phyloP scores from a whole-genome alignment of 2,888 invertebrate genomes.

The Chalcis sispes region DNA sequence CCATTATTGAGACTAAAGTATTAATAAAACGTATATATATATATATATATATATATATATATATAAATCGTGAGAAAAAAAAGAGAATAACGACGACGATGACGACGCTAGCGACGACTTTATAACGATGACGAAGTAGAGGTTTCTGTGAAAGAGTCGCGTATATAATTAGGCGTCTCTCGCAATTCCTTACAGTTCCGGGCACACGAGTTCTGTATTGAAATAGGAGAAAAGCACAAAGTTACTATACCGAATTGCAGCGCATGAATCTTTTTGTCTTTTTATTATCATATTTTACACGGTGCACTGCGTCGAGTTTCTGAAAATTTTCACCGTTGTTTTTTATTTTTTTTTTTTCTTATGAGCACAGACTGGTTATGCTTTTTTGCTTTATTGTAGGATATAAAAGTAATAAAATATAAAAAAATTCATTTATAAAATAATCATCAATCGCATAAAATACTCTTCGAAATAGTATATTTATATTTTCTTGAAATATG shows the following conservation, averaged over 20 bases:
- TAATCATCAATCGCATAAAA: too few relatives aligned
- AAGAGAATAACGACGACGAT: background rate
- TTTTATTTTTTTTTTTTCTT: too few relatives aligned
- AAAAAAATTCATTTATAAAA: too few relatives aligned
- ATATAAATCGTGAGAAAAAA: too few relatives aligned
- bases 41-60: too few relatives aligned
- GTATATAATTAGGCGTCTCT: conserved; percentile 45
- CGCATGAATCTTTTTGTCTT: conserved; percentile 2
- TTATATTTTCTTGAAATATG: too few relatives aligned
- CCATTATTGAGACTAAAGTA: too few relatives aligned
- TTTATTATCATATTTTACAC: conserved; percentile 16
- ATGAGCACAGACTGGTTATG: too few relatives aligned
- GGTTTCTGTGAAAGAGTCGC: conserved; percentile 43
- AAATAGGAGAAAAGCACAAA: background rate
- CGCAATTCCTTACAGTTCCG: background rate
- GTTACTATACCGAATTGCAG: conserved; percentile 42
- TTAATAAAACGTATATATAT: too few relatives aligned
- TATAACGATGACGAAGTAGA: conserved; percentile 42
- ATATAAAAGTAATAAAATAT: too few relatives aligned
- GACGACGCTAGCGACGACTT: conserved; percentile 32
- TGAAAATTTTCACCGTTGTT: conserved; percentile 35
- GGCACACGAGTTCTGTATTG: background rate
- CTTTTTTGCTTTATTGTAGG: too few relatives aligned
- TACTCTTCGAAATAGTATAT: too few relatives aligned
- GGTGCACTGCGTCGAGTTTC: conserved; percentile 16